Evolutionary conservation across 2,113 vertebrate genomes (phyloP).

Genomic region (Bungarus multicinctus): DNA sequence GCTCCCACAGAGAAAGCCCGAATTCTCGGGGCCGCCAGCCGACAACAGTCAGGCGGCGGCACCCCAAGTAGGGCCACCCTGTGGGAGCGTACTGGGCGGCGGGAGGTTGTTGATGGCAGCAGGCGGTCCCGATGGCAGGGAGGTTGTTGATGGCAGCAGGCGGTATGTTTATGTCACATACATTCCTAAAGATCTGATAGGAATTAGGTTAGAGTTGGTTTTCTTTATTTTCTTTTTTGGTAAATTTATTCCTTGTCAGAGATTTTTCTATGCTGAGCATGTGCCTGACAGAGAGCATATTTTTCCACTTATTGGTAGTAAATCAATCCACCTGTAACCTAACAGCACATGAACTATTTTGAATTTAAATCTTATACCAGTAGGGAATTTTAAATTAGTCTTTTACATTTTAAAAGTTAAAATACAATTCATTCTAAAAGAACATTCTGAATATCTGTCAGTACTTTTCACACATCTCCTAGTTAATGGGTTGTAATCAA

Average conservation of each 20-base stretch:
- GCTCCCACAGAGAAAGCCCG: too few species aligned
- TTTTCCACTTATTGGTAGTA: neutral
- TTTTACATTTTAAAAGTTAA: neutral
- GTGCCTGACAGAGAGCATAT: neutral
- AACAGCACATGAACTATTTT: neutral
- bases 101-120: too few species aligned
- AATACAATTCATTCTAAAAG: neutral
- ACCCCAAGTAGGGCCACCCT: too few species aligned
- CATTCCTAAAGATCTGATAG: neutral
- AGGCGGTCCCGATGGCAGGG: too few species aligned
- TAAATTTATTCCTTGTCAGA: neutral
- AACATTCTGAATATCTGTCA: neutral
- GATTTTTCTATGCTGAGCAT: neutral
- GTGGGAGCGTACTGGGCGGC: too few species aligned
- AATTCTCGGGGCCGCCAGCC: too few species aligned
- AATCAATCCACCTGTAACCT: neutral
- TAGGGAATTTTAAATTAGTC: neutral
- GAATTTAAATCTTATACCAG: neutral
- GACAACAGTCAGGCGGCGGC: too few species aligned
- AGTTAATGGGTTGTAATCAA: neutral
- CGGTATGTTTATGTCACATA: neutral
- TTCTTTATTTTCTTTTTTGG: neutral
- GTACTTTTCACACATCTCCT: neutral
- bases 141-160: too few species aligned
- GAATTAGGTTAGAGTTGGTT: neutral